Percentiles rank a stretch among this genome's conserved stretches.
These are phyloP conservation scores for Lophotriccus pileatus DNA, from an alignment of 2,797 vertebrate genomes.

Conservation along the genomic window DNA sequence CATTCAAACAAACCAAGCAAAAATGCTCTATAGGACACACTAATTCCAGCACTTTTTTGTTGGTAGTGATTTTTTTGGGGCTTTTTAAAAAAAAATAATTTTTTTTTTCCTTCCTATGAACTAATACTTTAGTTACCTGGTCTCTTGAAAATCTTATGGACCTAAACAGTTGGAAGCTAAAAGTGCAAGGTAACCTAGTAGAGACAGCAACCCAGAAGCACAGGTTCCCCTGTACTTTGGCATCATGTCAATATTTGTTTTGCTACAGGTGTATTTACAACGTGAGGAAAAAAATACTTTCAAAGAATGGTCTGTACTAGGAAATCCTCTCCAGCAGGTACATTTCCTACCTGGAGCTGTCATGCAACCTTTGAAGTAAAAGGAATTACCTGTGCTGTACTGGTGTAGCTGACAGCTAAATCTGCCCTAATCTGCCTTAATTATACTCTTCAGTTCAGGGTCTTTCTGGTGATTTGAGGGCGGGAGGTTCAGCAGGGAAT, in stretches of 20 bases:
- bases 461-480: conserved; percentile 69
- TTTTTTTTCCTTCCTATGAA: background rate
- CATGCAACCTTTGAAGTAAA: background rate
- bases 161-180: background rate
- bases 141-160: background rate
- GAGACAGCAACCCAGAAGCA: background rate
- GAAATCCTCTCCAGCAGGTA: background rate
- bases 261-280: background rate
- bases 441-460: conserved; percentile 59
- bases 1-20: background rate
- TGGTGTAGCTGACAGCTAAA: conserved; percentile 10
- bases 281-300: background rate
- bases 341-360: background rate
- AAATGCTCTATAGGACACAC: background rate
- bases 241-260: background rate
- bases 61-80: accelerated
- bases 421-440: conserved; percentile 57
- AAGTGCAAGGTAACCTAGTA: background rate
- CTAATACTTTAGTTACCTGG: background rate
- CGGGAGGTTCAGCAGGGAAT: conserved; percentile 60
- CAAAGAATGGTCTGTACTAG: accelerated
- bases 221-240: background rate
- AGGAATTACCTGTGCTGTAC: background rate
- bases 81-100: accelerated
- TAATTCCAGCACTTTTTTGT: background rate